Base-by-base conservation (phyloP, 2,113 vertebrate genomes). In the Toxotes chatareus region DNA sequence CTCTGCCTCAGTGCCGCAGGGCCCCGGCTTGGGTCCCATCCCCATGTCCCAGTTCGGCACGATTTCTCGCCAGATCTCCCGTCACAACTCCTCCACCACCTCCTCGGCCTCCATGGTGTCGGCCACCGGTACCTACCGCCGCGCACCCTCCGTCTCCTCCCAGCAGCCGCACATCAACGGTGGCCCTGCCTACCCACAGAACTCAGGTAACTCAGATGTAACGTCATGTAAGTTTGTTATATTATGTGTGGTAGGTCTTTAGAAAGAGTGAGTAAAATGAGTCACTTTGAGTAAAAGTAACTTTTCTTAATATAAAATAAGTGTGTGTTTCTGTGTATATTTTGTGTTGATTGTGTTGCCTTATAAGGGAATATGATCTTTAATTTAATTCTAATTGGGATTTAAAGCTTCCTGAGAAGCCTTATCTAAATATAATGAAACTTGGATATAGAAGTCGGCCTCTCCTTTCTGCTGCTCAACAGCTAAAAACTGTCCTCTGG, bases 21-120 rank as follows among this genome's bases (percentile, higher is more conserved):
- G 94, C 3, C 95, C 96, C 82, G 97, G 97, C 88, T 94, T 97
- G 86, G 97, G 97, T 83, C 97, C 98, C 81, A 96, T 97, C 92
- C 97, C 98, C 91, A 97, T 98, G 95, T 99, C 98, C 90, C 98
- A 99, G 96, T 99, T 98, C 84, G 98, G 98, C 95, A 99, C 98
- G 89, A 98, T 99, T 95, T 98, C 97, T 91, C 97, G 98, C 92
- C 98, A 99, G 95, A 97, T 99, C 87, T 99, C 98, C 9, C 96
- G 98, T 81, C 98, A 99, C 96, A 98, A 97, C 95, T 99, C 98
- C 84, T 94, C 96, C 87, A 97, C 97, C 94, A 98, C 98, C 78
- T 95, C 94, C 89, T 98, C 98, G 53, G 93, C 97, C 92, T 99
- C 98, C 93, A 99, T 97, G 95, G 97, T 97, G 94, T 98, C 98